A percentile compares a stretch with the other conserved stretches of the same genome.
Evolutionary conservation across 2,113 vertebrate genomes (phyloP).

Genomic region (Dolichallabes microphthalmus): DNA sequence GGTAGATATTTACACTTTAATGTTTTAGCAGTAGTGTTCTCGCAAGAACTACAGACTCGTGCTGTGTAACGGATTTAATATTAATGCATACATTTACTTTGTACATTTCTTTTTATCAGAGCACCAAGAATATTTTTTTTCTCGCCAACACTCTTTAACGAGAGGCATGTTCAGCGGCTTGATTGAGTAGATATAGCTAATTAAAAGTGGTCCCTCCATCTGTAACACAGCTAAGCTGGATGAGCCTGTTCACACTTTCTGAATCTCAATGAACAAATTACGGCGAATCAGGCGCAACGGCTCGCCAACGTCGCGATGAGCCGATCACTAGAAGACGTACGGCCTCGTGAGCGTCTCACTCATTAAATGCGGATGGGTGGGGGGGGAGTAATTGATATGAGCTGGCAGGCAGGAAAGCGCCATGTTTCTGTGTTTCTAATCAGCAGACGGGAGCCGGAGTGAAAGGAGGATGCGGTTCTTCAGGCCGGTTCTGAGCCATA

Average conservation of each 20-base stretch:
- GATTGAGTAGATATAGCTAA: constrained; percentile 52
- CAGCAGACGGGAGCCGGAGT: constrained; percentile 19
- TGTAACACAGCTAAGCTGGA: constrained; percentile 36
- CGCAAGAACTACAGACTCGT: no score
- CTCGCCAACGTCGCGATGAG: constrained; percentile 23
- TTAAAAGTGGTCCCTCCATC: constrained; percentile 51
- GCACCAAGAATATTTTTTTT: no score
- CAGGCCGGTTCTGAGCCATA: constrained; percentile 31
- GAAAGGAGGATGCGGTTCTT: constrained; percentile 19
- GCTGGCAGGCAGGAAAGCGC: constrained; percentile 36
- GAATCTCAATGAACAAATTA: constrained; percentile 43
- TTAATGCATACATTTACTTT: neutral
- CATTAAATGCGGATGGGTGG: constrained; percentile 20
- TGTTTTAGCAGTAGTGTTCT: neutral
- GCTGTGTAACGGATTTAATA: neutral
- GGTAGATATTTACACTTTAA: neutral
- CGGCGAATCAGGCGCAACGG: constrained; percentile 22
- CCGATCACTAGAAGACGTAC: constrained; percentile 36
- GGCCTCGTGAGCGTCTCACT: constrained; percentile 29
- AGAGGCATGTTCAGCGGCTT: constrained; percentile 34
- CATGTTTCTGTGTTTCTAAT: constrained; percentile 35
- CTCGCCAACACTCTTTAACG: constrained; percentile 24
- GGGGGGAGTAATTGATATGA: constrained; percentile 46
- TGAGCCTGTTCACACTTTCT: constrained; percentile 36
- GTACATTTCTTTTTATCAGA: neutral